Evolutionary conservation across 2,797 vertebrate genomes (phyloP).

Genomic region (Anabacerthia variegaticeps): DNA sequence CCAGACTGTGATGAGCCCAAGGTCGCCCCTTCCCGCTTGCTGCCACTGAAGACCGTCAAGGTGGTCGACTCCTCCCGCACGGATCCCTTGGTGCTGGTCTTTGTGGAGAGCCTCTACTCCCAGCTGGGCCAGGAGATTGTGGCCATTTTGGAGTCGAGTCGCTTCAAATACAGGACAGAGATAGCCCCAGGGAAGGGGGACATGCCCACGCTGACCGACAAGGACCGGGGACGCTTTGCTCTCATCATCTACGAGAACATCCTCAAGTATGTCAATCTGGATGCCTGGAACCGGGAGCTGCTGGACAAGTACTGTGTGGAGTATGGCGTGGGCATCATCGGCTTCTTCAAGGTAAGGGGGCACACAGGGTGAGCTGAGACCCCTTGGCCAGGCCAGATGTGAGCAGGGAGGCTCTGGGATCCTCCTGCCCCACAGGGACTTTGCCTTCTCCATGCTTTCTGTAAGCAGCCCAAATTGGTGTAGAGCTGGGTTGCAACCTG

Average conservation of each 20-base stretch:
- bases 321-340: constrained; percentile 96
- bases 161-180: constrained; percentile 95
- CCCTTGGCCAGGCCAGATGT: accelerated
- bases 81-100: constrained; percentile 94
- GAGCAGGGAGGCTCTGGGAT: background rate
- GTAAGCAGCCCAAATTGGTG: background rate
- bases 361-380: accelerated
- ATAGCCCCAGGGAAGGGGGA: constrained; percentile 97
- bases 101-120: constrained; percentile 98
- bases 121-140: constrained; percentile 98
- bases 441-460: background rate
- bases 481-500: background rate
- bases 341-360: constrained; percentile 93
- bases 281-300: constrained; percentile 98
- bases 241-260: constrained; percentile 98
- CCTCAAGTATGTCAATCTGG: constrained; percentile 97
- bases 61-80: constrained; percentile 84
- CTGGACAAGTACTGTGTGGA: constrained; percentile 99
- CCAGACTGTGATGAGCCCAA: constrained; percentile 87
- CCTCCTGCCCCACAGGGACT: background rate
- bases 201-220: constrained; percentile 96
- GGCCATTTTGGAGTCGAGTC: constrained; percentile 95
- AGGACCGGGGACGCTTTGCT: constrained; percentile 92
- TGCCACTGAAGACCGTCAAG: constrained; percentile 81
- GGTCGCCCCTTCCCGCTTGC: constrained; percentile 87